A percentile compares a stretch with the other conserved stretches of the same genome.
Evolutionary conservation across 2,888 invertebrate species (phyloP).

Genomic region (Phalangium opilio): DNA sequence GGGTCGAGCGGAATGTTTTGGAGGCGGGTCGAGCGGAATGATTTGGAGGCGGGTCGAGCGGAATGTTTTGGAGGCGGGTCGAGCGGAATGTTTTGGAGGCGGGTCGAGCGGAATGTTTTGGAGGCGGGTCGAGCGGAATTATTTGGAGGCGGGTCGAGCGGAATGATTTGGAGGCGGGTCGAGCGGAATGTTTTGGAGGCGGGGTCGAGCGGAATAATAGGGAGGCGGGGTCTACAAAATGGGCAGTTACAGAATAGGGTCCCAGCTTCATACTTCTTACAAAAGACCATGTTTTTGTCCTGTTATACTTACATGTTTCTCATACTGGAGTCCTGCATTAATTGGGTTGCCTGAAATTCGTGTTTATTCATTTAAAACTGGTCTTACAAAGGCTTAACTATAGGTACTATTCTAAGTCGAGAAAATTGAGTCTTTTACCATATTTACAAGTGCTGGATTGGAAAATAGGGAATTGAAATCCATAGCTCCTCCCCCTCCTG

Average conservation of each 20-base stretch:
- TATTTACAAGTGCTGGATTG: not conserved
- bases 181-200: too few species aligned
- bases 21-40: too few species aligned
- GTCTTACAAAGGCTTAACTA: slow-evolving; percentile 10
- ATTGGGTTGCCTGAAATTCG: slow-evolving; percentile 45
- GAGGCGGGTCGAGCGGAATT: too few species aligned
- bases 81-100: too few species aligned
- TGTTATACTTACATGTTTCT: slow-evolving; percentile 47
- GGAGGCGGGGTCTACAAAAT: not conserved
- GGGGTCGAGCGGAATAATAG: too few species aligned
- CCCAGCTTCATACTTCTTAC: not conserved
- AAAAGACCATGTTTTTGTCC: too few species aligned
- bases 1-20: too few species aligned
- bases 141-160: too few species aligned
- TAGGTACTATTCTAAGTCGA: slow-evolving; percentile 19
- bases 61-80: too few species aligned
- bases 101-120: too few species aligned
- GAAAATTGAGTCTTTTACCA: not conserved
- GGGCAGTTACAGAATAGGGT: not conserved
- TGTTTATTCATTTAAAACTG: not conserved
- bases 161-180: not conserved
- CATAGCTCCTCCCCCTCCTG: slow-evolving; percentile 11
- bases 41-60: too few species aligned
- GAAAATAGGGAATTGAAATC: slow-evolving; percentile 6
- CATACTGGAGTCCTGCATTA: slow-evolving; percentile 70